Conservation (phyloP, 2,797 vertebrate genomes). For the Aeoliscus strigatus region DNA sequence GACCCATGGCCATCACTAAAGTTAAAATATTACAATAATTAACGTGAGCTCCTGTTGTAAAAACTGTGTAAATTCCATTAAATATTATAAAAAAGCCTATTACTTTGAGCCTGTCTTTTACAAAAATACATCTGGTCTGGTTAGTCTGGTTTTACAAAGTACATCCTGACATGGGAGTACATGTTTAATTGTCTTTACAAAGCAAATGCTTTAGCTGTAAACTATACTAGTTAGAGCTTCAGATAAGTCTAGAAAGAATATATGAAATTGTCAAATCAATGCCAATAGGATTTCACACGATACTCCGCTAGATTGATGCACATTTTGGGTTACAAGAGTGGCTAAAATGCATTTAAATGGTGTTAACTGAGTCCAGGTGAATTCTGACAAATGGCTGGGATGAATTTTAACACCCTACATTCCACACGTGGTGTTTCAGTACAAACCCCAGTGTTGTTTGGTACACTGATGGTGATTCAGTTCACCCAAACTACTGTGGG, state of each 20-base stretch:
- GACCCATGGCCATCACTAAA: conserved; percentile 78
- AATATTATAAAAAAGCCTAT: conserved; percentile 39
- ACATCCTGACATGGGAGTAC: not conserved
- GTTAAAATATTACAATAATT: conserved; percentile 53
- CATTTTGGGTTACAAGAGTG: not conserved
- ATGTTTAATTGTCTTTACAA: too few relatives aligned
- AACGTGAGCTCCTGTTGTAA: conserved; percentile 55
- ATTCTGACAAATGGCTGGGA: too few relatives aligned
- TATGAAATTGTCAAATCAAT: not conserved
- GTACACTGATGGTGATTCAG: too few relatives aligned
- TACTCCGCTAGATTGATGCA: not conserved
- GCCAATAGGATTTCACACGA: not conserved
- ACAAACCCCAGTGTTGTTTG: too few relatives aligned
- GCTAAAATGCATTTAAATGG: too few relatives aligned
- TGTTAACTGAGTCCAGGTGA: too few relatives aligned
- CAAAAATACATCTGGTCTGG: too few relatives aligned
- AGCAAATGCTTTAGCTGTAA: not conserved
- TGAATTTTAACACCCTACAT: too few relatives aligned
- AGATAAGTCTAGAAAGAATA: not conserved
- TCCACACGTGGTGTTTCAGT: too few relatives aligned
- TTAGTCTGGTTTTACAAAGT: too few relatives aligned
- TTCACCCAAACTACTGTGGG: too few relatives aligned
- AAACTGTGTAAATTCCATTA: conserved; percentile 73
- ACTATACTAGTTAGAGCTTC: not conserved
- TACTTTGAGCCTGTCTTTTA: conserved; percentile 1